Base-by-base conservation (phyloP, 2,888 invertebrate genomes). In the Nineta flava region DNA sequence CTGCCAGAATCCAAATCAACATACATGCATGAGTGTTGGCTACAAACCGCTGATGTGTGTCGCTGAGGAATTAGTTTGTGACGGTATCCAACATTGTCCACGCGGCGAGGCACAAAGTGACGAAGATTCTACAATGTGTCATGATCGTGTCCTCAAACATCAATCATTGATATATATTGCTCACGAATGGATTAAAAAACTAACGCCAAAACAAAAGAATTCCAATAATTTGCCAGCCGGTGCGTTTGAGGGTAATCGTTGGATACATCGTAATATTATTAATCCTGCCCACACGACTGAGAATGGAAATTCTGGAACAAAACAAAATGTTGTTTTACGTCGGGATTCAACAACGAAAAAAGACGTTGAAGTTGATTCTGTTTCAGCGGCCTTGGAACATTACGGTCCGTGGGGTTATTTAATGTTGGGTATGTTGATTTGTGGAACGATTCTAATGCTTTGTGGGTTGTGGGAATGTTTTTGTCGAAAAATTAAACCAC, bases 331-430 rank as follows among this genome's bases (percentile, higher is more conserved):
- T 17, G 46, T 26, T 32, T 47, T 35, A 21, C 32, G 15, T 13
- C 9, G 17, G 2, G 47, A 47, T 26, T 12, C 9, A 2, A 15
- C 12, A 12, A 15, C 21, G 4, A 16, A 17, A 12, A 31, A 26
- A 9, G 41, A 40, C n/a, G 16, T n/a, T n/a, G 26, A n/a, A 17
- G 48, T 54, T 7, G 60, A 60, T n/a, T 65, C 67, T 2, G 58
- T 71, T 12, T 69, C 70, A 10, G 75, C 75, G 9, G 79, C 79
- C 43, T 65, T 82, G 54, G 77, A 78, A 52, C 80, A 79, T 49
- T 82, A 82, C 61, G 82, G 82, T 0, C 81, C 82, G 0, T 82
- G 82, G 82, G 81, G 81, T 56, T 82, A 82, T 60, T 69, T 82
- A 35, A 79, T 82, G 63, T 71, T 82, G 49, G 81, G 81, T 47